Evolutionary conservation across 1,140 invertebrate genomes (phyloP).

Genomic region (Neodiprion fabricii): DNA sequence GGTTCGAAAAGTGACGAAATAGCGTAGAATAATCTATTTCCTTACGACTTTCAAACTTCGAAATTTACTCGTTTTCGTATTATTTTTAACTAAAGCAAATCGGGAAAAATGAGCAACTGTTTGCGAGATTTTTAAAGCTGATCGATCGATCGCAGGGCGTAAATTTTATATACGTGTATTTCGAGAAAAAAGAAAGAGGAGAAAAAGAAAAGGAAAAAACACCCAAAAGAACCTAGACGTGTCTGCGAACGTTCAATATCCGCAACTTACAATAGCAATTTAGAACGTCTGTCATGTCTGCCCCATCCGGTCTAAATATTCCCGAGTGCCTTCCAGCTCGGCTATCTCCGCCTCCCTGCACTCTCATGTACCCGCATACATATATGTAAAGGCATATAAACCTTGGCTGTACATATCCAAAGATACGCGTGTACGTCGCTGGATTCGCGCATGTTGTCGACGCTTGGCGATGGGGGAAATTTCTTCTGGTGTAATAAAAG

Average conservation of each 20-base stretch:
- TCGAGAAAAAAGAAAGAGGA: background rate
- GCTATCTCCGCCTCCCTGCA: background rate
- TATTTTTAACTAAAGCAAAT: background rate
- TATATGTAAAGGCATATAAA: too few relatives aligned
- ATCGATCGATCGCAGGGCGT: background rate
- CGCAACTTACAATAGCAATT: slow-evolving; percentile 15
- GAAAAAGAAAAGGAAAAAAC: background rate
- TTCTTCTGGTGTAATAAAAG: too few relatives aligned
- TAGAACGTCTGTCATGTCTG: slow-evolving; percentile 12
- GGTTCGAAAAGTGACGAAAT: background rate
- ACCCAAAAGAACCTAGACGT: background rate
- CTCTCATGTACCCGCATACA: background rate
- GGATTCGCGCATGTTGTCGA: too few relatives aligned
- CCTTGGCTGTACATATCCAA: too few relatives aligned
- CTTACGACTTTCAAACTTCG: background rate
- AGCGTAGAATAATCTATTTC: background rate
- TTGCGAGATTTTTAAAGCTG: background rate
- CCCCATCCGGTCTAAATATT: background rate
- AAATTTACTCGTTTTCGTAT: background rate
- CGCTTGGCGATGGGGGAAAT: too few relatives aligned
- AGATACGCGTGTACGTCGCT: too few relatives aligned
- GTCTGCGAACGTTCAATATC: slow-evolving; percentile 5
- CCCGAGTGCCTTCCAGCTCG: background rate
- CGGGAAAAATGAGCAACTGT: background rate
- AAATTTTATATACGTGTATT: too few relatives aligned